Base-by-base conservation (phyloP, 1,140 invertebrate species). In the Phocides pigmalion region DNA sequence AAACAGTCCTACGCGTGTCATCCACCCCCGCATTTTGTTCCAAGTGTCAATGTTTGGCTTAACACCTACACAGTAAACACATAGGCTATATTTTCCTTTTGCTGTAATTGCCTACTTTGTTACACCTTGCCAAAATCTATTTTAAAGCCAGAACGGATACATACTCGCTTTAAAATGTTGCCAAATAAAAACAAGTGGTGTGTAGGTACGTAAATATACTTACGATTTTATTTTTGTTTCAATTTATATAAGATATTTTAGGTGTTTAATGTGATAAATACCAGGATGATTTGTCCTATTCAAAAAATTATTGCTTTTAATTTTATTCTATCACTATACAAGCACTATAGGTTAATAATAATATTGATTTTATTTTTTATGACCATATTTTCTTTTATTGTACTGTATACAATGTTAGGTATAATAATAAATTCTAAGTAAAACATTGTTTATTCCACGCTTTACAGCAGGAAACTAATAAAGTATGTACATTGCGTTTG, bases 91-190 rank as follows among this genome's bases (percentile, higher is more conserved):
- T 59, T 68, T 59, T 42, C 41, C 54, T 63, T 66, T 62, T 39
- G 61, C 64, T 62, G 54, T 65, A 58, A 66, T 62, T 74, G 64
- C 66, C 47, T 73, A 66, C 68, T 69, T 76, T 39, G 59, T 70
- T 54, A 72, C 39, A 46, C 58, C 62, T 72, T 81, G 73, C 76
- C 78, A 81, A 74, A 72, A 65, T 69, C 68, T 76, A 76, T 72
- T 74, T 79, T 70, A 64, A 68, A 17, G 0, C 6, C 16, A 42
- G n/a, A 39, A 39, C 12, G 35, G 35, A 39, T 39, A 39, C 12
- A 14, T 12, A 14, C 4, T 14, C 4, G 4, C 12, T 14, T 46
- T 46, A 22, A 20, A 0, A 39, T 63, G 28, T 9, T 63, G 77
- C 77, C 74, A 79, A 79, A 72, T 5, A 11, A 39, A 39, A 14